Conservation (phyloP, 2,888 invertebrate species). For the Polydrusus pterygomalis region DNA sequence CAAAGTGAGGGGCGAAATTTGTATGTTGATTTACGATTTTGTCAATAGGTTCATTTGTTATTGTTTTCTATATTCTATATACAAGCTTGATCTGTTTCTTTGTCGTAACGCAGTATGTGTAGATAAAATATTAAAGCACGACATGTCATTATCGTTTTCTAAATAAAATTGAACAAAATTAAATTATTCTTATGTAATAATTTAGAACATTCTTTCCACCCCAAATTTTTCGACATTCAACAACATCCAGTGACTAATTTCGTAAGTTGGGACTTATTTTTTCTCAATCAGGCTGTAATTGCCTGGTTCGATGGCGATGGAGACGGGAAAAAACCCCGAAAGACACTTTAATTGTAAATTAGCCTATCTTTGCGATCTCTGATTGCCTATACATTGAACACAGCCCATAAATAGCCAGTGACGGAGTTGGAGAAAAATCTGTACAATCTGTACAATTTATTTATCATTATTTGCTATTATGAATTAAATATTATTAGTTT, state of each 20-base stretch:
- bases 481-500: too few species aligned
- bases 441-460: too few species aligned
- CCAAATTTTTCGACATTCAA: neutral
- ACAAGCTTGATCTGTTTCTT: too few species aligned
- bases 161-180: neutral
- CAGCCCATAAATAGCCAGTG: conserved; percentile 51
- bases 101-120: too few species aligned
- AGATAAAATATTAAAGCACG: too few species aligned
- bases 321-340: conserved; percentile 50
- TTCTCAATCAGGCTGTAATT: conserved; percentile 48
- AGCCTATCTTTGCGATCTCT: conserved; percentile 69
- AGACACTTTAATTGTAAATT: conserved; percentile 68
- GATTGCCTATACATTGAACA: conserved; percentile 68
- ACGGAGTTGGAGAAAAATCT: conserved; percentile 5
- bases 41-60: too few species aligned
- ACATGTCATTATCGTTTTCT: too few species aligned
- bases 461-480: too few species aligned
- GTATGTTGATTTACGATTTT: too few species aligned
- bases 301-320: conserved; percentile 17
- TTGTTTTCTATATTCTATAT: too few species aligned
- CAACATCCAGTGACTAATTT: neutral
- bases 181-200: neutral
- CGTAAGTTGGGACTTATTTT: conserved; percentile 31
- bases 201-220: neutral
- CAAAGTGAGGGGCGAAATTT: too few species aligned